Percentiles rank a stretch among this genome's conserved stretches.
Conservation (phyloP, 2,113 vertebrate species). For the Etheostoma cragini region DNA sequence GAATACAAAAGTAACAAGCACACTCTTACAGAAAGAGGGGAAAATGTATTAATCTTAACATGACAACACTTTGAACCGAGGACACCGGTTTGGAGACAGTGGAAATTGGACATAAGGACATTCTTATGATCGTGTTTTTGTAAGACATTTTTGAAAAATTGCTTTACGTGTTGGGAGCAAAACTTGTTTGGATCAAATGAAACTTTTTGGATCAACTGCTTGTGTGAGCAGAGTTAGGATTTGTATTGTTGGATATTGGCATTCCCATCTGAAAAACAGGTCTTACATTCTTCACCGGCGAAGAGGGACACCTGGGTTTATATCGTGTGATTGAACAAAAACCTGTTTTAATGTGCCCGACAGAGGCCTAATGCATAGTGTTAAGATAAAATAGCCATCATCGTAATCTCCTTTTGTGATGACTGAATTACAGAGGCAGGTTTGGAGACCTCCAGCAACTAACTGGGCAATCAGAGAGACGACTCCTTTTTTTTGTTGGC, state of each 20-base stretch:
- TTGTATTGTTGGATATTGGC: slow-evolving; percentile 71
- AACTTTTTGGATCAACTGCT: slow-evolving; percentile 77
- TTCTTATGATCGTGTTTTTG: slow-evolving; percentile 71
- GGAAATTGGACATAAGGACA: slow-evolving; percentile 61
- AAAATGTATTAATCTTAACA: slow-evolving; percentile 51
- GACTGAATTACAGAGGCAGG: slow-evolving; percentile 46
- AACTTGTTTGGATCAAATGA: slow-evolving; percentile 81
- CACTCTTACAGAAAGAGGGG: slow-evolving; percentile 53
- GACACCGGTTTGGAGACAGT: slow-evolving; percentile 53
- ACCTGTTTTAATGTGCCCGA: slow-evolving; percentile 27
- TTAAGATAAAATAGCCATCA: slow-evolving; percentile 30
- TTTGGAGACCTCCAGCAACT: slow-evolving; percentile 35
- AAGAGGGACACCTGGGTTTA: slow-evolving; percentile 47
- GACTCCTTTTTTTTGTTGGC: slow-evolving; percentile 44
- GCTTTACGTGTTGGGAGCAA: slow-evolving; percentile 78
- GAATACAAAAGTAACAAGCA: slow-evolving; percentile 64
- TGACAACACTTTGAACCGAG: slow-evolving; percentile 57
- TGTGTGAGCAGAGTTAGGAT: slow-evolving; percentile 64
- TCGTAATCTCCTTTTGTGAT: slow-evolving; percentile 24
- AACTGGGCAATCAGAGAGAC: slow-evolving; percentile 16
- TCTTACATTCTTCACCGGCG: slow-evolving; percentile 70
- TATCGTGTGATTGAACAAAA: slow-evolving; percentile 45
- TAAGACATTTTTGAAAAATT: slow-evolving; percentile 67
- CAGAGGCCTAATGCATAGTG: slow-evolving; percentile 38
- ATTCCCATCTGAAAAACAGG: slow-evolving; percentile 78